Evolutionary conservation across 2,888 invertebrate species (phyloP).

Genomic region (Leuctra nigra): DNA sequence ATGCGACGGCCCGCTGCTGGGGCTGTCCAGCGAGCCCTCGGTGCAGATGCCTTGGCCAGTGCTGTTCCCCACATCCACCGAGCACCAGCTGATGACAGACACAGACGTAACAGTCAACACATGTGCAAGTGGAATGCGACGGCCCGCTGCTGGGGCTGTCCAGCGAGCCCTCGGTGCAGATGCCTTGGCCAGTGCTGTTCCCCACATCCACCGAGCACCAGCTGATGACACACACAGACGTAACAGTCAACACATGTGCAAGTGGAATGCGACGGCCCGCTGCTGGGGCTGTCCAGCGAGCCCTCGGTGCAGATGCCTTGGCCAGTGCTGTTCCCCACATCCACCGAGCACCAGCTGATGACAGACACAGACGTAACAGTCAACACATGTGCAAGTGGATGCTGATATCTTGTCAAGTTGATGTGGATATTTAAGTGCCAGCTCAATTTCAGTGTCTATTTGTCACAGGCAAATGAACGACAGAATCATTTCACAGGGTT

Average conservation of each 20-base stretch:
- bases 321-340: constrained; percentile 45
- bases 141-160: constrained; percentile 57
- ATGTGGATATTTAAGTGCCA: too few species aligned
- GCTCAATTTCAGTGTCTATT: too few species aligned
- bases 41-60: constrained; percentile 70
- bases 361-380: neutral
- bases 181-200: constrained; percentile 51
- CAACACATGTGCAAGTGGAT: constrained; percentile 41
- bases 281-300: constrained; percentile 56
- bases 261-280: constrained; percentile 54
- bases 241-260: constrained; percentile 34
- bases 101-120: neutral
- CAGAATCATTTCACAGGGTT: too few species aligned
- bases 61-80: constrained; percentile 49
- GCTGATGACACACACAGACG: constrained; percentile 22
- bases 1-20: constrained; percentile 55
- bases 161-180: constrained; percentile 80
- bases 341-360: constrained; percentile 69
- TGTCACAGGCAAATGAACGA: too few species aligned
- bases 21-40: constrained; percentile 66
- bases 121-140: constrained; percentile 44
- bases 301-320: constrained; percentile 83
- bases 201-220: constrained; percentile 75
- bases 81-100: constrained; percentile 61
- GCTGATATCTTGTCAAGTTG: too few species aligned